Evolutionary conservation across 1,140 invertebrate species (phyloP).

Genomic region (Atta texana): DNA sequence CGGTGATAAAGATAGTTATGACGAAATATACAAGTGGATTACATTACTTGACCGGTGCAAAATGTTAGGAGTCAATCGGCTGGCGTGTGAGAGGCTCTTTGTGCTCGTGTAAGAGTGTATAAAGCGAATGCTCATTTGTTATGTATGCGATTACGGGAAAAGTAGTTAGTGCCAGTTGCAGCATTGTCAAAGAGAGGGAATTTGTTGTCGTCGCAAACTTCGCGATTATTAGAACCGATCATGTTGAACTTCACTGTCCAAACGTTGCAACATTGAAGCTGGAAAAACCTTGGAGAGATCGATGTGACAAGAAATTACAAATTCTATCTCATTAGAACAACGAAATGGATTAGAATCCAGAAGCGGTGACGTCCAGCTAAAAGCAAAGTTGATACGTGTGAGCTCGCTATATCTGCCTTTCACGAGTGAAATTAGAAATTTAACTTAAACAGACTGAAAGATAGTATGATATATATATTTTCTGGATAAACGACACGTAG

Average conservation of each 20-base stretch:
- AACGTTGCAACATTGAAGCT: background rate
- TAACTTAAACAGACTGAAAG: background rate
- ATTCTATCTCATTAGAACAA: constrained; percentile 5
- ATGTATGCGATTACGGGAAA: constrained; percentile 69
- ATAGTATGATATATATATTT: background rate
- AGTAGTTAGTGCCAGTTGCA: constrained; percentile 74
- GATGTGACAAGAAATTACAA: background rate
- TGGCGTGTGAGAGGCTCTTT: constrained; percentile 58
- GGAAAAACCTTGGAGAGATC: background rate
- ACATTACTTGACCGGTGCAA: constrained; percentile 59
- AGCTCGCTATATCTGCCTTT: background rate
- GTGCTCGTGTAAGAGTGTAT: constrained; percentile 68
- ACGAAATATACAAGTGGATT: constrained; percentile 63
- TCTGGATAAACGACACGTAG: background rate
- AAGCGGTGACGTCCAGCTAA: background rate
- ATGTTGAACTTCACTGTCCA: constrained; percentile 2
- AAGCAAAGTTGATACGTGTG: background rate
- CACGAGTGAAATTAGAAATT: constrained; percentile 10
- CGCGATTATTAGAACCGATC: background rate
- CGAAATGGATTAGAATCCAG: background rate
- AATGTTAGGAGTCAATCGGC: constrained; percentile 64
- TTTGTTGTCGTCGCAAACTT: constrained; percentile 41
- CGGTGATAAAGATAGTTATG: constrained; percentile 57
- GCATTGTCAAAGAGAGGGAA: constrained; percentile 35
- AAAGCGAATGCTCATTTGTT: constrained; percentile 71